Conservation (phyloP, 2,113 vertebrate genomes). For the Petrocephalus zakoni region DNA sequence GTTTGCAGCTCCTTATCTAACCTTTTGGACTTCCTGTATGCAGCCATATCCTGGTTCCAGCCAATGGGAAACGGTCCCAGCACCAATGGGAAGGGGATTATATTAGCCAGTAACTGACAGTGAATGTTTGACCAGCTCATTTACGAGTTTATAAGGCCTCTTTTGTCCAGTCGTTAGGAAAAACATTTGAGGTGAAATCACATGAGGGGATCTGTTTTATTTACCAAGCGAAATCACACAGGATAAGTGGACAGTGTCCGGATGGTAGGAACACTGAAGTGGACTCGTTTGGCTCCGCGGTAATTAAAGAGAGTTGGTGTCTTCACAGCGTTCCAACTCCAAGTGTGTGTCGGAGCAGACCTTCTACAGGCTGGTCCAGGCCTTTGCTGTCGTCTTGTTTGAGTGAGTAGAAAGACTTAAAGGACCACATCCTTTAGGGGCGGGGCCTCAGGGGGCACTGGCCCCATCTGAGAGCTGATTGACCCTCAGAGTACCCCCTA, state of each 20-base stretch:
- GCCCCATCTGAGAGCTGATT: background rate
- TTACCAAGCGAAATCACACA: background rate
- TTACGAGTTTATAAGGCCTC: background rate
- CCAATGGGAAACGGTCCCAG: background rate
- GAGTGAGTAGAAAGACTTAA: slow-evolving; percentile 74
- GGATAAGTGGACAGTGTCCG: background rate
- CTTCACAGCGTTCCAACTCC: slow-evolving; percentile 86
- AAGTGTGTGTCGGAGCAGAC: slow-evolving; percentile 89
- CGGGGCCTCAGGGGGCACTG: background rate
- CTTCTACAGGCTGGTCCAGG: slow-evolving; percentile 96
- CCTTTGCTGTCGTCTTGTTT: slow-evolving; percentile 89
- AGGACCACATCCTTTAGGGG: background rate
- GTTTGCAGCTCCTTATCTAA: background rate
- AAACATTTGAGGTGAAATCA: background rate
- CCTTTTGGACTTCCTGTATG: background rate
- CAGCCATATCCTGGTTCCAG: background rate
- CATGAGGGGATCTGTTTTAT: background rate
- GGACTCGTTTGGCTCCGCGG: background rate
- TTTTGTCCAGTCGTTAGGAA: background rate
- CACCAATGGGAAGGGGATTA: background rate
- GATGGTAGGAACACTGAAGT: background rate
- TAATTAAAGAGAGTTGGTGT: slow-evolving; percentile 17
- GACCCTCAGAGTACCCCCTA: background rate
- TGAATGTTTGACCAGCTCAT: background rate
- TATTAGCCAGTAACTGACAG: background rate